These are phyloP conservation scores for Calameuta idolon DNA, from an alignment of 2,888 invertebrate species.

Conservation along the genomic window DNA sequence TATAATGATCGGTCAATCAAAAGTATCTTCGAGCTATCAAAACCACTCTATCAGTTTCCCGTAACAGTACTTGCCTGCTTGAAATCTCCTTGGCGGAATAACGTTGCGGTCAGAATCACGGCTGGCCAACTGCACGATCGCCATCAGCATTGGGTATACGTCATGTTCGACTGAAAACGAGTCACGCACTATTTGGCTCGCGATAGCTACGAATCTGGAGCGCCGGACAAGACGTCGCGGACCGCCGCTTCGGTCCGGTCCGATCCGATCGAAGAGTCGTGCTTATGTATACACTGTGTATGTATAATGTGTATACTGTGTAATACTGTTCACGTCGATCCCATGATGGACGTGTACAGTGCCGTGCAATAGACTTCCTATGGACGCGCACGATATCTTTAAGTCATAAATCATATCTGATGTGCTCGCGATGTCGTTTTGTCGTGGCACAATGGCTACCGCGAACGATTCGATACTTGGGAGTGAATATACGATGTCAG, in stretches of 20 bases:
- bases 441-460: neutral
- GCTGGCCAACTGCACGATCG: neutral
- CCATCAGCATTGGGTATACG: neutral
- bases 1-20: neutral
- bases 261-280: neutral
- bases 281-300: neutral
- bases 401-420: neutral
- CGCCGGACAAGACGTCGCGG: neutral
- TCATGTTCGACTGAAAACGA: slow-evolving; percentile 9
- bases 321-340: neutral
- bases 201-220: slow-evolving; percentile 5
- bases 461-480: neutral
- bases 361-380: neutral
- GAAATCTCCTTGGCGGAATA: slow-evolving; percentile 16
- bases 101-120: slow-evolving; percentile 1
- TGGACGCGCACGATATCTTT: neutral
- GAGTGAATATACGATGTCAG: neutral
- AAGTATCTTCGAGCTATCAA: neutral
- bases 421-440: neutral
- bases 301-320: neutral
- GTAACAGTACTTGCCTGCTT: slow-evolving; percentile 8
- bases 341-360: neutral
- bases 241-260: neutral
- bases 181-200: slow-evolving; percentile 10
- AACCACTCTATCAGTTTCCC: neutral